A percentile compares a stretch with the other conserved stretches of the same genome.
Evolutionary conservation across 2,797 vertebrate species (phyloP).

Genomic region (Lagorchestes hirsutus): DNA sequence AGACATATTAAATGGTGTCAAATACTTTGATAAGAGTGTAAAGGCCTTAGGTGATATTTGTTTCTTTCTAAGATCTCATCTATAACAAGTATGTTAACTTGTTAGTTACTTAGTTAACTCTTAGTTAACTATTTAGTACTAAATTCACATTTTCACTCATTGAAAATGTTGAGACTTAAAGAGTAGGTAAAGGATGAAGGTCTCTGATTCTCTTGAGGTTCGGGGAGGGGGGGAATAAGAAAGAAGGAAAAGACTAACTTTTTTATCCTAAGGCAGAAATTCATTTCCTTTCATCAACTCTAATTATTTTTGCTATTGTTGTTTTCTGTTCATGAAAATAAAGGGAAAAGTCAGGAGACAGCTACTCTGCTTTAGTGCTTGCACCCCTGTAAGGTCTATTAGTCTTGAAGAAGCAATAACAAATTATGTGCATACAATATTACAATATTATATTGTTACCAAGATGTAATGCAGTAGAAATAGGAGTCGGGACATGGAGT

Average conservation of each 20-base stretch:
- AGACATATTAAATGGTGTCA: not conserved
- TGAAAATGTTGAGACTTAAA: not conserved
- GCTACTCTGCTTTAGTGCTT: not conserved
- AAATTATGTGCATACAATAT: slow-evolving; percentile 17
- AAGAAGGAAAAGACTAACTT: not conserved
- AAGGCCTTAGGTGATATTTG: not conserved
- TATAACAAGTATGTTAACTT: not conserved
- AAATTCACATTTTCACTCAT: not conserved
- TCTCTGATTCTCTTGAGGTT: not conserved
- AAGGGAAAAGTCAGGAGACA: slow-evolving; percentile 2
- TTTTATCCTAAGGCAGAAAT: slow-evolving; percentile 10
- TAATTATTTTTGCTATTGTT: slow-evolving; percentile 24
- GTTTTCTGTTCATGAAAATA: slow-evolving; percentile 23
- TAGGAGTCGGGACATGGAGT: not conserved
- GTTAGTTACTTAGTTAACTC: not conserved
- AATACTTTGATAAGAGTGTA: slow-evolving; percentile 7
- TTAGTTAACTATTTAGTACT: not conserved
- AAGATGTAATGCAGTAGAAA: not conserved
- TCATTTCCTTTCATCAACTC: not conserved
- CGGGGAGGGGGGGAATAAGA: not conserved
- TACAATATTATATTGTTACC: slow-evolving; percentile 8
- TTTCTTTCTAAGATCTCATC: not conserved
- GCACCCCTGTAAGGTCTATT: not conserved
- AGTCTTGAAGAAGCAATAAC: not conserved
- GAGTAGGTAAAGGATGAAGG: not conserved